phyloP scores from a whole-genome alignment of 2,797 vertebrate genomes.

The Buceros bicornis region DNA sequence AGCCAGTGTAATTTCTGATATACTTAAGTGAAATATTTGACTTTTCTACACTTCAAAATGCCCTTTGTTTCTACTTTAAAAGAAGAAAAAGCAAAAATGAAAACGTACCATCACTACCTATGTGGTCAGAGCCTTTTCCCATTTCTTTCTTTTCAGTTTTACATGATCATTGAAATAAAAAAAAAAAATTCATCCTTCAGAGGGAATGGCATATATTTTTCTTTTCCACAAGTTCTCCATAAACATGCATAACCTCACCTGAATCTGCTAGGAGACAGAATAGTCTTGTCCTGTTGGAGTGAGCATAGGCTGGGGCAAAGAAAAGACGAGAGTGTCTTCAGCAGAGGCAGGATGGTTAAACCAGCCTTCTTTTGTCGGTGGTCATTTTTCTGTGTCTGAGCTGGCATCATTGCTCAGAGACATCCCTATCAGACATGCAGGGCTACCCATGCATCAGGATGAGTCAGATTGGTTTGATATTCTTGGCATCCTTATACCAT shows the following conservation, averaged over 20 bases:
- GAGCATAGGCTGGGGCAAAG: background rate
- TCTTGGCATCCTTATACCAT: background rate
- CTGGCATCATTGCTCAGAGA: background rate
- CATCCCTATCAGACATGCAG: fast-evolving
- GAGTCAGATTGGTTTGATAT: background rate
- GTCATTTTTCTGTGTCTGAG: background rate
- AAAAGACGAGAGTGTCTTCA: background rate
- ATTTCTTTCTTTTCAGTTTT: background rate
- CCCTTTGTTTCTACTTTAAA: background rate
- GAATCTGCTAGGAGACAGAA: background rate
- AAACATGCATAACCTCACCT: background rate
- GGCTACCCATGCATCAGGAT: fast-evolving
- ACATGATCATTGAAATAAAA: background rate
- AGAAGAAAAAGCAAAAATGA: background rate
- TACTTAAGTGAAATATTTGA: background rate
- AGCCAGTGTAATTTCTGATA: background rate
- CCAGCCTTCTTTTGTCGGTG: background rate
- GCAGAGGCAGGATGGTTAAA: background rate
- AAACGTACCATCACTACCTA: background rate
- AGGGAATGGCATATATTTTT: background rate
- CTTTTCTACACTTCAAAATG: background rate
- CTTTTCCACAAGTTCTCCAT: background rate
- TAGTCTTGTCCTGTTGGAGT: background rate
- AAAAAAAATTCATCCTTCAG: background rate
- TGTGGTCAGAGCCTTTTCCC: background rate